Conservation (phyloP, 2,113 vertebrate species). For the Myrmophylax atrothorax region DNA sequence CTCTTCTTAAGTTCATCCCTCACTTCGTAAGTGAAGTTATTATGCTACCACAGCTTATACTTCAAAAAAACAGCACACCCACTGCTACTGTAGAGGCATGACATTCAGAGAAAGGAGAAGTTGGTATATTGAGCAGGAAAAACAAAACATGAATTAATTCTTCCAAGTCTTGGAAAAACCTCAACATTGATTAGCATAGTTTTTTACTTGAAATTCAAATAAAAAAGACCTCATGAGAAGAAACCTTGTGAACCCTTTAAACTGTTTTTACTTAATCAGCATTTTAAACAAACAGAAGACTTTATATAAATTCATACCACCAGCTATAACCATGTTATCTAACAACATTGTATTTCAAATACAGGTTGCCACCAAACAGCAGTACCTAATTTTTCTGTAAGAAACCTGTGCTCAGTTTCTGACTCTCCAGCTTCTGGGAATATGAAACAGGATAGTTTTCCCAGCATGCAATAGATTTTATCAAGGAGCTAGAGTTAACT, state of each 20-base stretch:
- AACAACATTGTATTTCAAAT: not conserved
- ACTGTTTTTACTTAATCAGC: not conserved
- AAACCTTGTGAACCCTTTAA: not conserved
- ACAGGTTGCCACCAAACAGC: not conserved
- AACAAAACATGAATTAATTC: not conserved
- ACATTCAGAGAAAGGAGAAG: not conserved
- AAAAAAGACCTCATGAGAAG: not conserved
- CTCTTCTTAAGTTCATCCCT: not conserved
- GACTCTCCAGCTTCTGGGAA: not conserved
- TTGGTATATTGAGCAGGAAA: not conserved
- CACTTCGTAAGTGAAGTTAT: not conserved
- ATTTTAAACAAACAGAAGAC: not conserved
- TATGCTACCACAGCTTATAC: not conserved
- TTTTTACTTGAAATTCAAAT: not conserved
- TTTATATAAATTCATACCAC: not conserved
- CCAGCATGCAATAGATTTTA: not conserved
- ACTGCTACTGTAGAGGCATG: not conserved
- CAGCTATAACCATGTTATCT: not conserved
- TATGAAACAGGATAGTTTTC: not conserved
- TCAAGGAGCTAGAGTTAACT: not conserved
- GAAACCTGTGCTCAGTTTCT: not conserved
- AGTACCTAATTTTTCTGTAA: rapidly evolving
- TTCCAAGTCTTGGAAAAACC: not conserved
- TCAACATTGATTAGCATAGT: rapidly evolving
- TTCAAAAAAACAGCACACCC: not conserved